Base-by-base conservation (phyloP, 92 coral and sea anemone genomes). In the Heteractis magnifica region DNA sequence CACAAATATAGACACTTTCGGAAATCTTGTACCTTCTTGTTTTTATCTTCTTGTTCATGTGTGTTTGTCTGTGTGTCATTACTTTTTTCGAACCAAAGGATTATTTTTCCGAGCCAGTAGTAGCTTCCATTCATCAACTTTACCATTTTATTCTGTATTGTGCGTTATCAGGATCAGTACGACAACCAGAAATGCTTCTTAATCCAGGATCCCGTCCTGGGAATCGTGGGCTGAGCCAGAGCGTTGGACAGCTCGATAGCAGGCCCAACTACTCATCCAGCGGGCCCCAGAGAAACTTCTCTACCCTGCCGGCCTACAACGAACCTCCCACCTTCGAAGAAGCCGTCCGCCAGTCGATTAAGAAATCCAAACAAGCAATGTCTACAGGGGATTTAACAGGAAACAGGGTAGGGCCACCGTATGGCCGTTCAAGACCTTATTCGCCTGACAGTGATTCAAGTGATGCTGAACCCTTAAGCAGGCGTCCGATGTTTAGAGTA, bases 251-350 rank as follows among this genome's bases (percentile, higher is more conserved):
- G 75, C 94, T 93, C 58, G 94, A 88, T 55, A 84, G 81, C 12
- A 80, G 82, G 51, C 68, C 86, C 0, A 88, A 83, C 65, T 93
- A 93, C 84, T 82, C 97, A 13, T 92, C 97, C 15, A 81, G 90
- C 6, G 97, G 97, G 55, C 93, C 97, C 20, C 97, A 91, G 85
- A 77, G 93, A 23, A 93, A 93, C 77, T 91, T 89, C 87, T 34
- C 82, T 59, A 91, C 97, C 8, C 94, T 93, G 13, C 97, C 97
- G 8, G 90, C 97, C 21, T 93, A 93, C 86, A 92, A 93, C 71
- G 97, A 93, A 52, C 97, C 94, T 1, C 97, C 97, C 1, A 87
- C 97, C 41, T 93, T 93, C 72, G 97, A 93, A 73, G 97, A 93
- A 72, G 97, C 97, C 62, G 87, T 93, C 85, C 92, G 97, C 20